Evolutionary conservation across 2,888 invertebrate genomes (phyloP), one percentile per base, ranked within the genome.

Genomic region (Acronicta aceris): DNA sequence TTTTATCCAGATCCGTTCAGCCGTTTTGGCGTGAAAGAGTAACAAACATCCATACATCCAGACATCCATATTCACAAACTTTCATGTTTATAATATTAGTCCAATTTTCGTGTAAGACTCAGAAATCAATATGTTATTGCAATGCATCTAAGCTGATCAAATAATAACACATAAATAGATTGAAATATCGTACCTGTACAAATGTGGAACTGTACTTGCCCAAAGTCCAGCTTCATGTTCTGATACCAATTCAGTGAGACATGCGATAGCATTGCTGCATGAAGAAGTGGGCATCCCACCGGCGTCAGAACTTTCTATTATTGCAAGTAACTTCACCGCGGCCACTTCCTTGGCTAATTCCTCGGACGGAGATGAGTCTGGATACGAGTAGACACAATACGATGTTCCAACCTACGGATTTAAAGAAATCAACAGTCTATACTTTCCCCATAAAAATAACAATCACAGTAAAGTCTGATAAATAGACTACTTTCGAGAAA

Each of bases 161-260:
- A 21, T 21, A 21, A 21, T 21, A 21, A 21, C 2, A 21, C 21
- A 21, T 33, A 33, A 3, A 12, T 33, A 12, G 10, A 33, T 5
- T 4, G 12, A 33, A 30, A 33, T 33, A 33, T 33, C 42, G 30
- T 67, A 95, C 95, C 95, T 95, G 82, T 96, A 96, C 71, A 95
- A 84, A 68, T 95, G 92, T 33, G 95, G 95, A 67, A 96, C 90
- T 51, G 94, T 95, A 70, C 89, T 95, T 7, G 95, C 95, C 92
- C 96, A 95, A 17, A 96, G 87, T 13, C 96, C 96, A 61, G 95
- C 94, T 49, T 95, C 94, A 81, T 93, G 92, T 76, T 89, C 91
- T 0, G 90, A 84, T 16, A 95, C 90, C 15, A 95, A 86, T 52
- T 89, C 85, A n/a, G 85, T 81, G 47, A 95, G 91, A 41, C 78